These are phyloP conservation scores for Lydus trimaculatus DNA, from an alignment of 2,888 invertebrate genomes.

Conservation along the genomic window DNA sequence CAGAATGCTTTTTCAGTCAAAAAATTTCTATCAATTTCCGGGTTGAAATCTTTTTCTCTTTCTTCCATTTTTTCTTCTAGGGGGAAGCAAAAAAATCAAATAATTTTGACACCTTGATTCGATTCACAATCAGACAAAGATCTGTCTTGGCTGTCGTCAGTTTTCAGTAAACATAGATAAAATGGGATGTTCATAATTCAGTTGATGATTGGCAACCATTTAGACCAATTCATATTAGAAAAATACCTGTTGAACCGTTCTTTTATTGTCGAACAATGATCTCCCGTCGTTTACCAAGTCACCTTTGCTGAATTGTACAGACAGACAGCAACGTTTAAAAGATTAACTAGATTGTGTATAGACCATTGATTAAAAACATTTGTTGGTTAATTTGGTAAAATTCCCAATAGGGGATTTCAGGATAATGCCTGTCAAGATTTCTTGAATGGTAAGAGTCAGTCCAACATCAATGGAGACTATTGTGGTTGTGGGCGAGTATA, in stretches of 20 bases:
- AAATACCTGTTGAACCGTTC: slow-evolving; percentile 56
- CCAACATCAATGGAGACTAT: slow-evolving; percentile 36
- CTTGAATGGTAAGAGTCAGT: slow-evolving; percentile 47
- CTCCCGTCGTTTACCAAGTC: slow-evolving; percentile 50
- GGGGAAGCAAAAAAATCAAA: neutral
- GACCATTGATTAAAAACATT: slow-evolving; percentile 58
- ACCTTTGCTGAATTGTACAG: slow-evolving; percentile 44
- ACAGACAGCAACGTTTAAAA: slow-evolving; percentile 52
- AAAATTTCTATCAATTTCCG: neutral
- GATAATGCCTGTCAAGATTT: slow-evolving; percentile 46
- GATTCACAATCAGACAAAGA: slow-evolving; percentile 36
- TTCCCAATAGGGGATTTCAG: slow-evolving; percentile 42
- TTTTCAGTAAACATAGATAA: slow-evolving; percentile 45
- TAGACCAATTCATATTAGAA: slow-evolving; percentile 46
- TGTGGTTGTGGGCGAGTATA: slow-evolving; percentile 10
- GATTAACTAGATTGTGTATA: slow-evolving; percentile 54
- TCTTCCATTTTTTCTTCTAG: neutral
- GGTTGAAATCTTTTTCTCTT: slow-evolving; percentile 51
- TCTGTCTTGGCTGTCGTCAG: slow-evolving; percentile 50
- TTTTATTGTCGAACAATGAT: slow-evolving; percentile 50
- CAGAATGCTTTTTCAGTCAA: neutral
- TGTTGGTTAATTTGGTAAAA: slow-evolving; percentile 57
- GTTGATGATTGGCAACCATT: slow-evolving; percentile 42
- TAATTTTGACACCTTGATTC: slow-evolving; percentile 1
- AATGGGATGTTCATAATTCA: slow-evolving; percentile 16